Percentiles rank a stretch among this genome's conserved stretches.
phyloP scores from a whole-genome alignment of 2,797 vertebrate genomes.

The Enteromius mattozi region DNA sequence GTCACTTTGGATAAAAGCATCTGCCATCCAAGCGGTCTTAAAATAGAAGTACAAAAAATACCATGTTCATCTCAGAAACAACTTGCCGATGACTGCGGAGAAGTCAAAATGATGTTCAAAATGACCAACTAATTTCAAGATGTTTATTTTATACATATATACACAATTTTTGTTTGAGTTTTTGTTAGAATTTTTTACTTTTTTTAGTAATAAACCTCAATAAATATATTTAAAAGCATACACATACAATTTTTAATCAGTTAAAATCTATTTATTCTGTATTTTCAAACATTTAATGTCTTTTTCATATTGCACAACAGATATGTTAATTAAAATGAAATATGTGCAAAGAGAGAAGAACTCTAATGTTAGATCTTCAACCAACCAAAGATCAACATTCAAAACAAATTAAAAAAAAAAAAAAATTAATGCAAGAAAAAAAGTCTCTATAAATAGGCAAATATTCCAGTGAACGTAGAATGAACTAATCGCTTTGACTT shows the following conservation, averaged over 20 bases:
- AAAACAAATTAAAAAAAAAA: background rate
- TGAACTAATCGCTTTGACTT: conserved; percentile 33
- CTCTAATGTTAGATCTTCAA: background rate
- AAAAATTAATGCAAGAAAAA: background rate
- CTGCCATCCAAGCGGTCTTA: background rate
- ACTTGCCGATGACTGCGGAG: background rate
- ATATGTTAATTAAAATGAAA: background rate
- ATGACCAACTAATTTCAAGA: background rate
- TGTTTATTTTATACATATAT: background rate
- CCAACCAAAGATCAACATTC: background rate
- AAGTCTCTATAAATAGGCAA: background rate
- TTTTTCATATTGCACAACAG: background rate
- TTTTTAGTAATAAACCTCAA: background rate
- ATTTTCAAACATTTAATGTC: background rate
- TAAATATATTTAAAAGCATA: background rate
- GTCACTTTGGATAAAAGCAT: conserved; percentile 18
- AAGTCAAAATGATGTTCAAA: background rate
- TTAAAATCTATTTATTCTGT: background rate
- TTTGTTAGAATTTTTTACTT: background rate
- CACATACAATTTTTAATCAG: background rate
- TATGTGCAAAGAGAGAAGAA: background rate
- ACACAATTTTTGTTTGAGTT: background rate
- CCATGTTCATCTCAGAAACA: conserved; percentile 7
- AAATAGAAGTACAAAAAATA: conserved; percentile 7
- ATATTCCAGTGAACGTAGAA: background rate